A percentile compares a stretch with the other conserved stretches of the same genome.
phyloP scores from a whole-genome alignment of 1,140 invertebrate genomes.

The Physella acuta region DNA sequence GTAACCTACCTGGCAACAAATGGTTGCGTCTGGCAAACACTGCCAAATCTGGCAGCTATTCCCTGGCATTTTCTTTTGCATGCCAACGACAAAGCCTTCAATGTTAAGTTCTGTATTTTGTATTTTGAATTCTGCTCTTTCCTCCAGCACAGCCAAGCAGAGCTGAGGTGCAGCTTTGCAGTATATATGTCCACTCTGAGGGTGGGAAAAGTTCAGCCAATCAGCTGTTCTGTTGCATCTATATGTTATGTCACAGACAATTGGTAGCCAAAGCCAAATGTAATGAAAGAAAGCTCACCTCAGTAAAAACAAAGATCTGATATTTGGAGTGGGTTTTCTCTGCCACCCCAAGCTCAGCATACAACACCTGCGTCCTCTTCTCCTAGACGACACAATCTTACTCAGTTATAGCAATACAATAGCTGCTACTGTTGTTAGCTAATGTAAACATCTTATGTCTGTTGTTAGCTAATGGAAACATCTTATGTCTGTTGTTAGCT shows the following conservation, averaged over 20 bases:
- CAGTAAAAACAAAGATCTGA: conserved; percentile 35
- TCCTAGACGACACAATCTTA: conserved; percentile 33
- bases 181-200: conserved; percentile 51
- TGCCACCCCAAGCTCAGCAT: conserved; percentile 46
- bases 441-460: too few relatives aligned
- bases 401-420: too few relatives aligned
- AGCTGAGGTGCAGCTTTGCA: conserved; percentile 50
- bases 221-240: background rate
- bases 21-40: conserved; percentile 51
- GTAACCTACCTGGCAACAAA: conserved; percentile 46
- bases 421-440: too few relatives aligned
- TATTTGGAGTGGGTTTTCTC: conserved; percentile 31
- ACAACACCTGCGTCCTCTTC: conserved; percentile 41
- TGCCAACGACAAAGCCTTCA: conserved; percentile 44
- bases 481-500: too few relatives aligned
- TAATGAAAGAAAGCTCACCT: conserved; percentile 27
- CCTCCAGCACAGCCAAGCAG: conserved; percentile 47
- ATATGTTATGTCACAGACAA: too few relatives aligned
- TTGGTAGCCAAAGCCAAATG: too few relatives aligned
- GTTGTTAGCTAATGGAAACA: too few relatives aligned
- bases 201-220: background rate
- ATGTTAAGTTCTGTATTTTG: conserved; percentile 30
- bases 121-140: conserved; percentile 34
- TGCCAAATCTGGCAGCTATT: conserved; percentile 52
- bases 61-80: conserved; percentile 49